A percentile compares a stretch with the other conserved stretches of the same genome.
phyloP scores from a whole-genome alignment of 2,113 vertebrate species.

The Micromys minutus region DNA sequence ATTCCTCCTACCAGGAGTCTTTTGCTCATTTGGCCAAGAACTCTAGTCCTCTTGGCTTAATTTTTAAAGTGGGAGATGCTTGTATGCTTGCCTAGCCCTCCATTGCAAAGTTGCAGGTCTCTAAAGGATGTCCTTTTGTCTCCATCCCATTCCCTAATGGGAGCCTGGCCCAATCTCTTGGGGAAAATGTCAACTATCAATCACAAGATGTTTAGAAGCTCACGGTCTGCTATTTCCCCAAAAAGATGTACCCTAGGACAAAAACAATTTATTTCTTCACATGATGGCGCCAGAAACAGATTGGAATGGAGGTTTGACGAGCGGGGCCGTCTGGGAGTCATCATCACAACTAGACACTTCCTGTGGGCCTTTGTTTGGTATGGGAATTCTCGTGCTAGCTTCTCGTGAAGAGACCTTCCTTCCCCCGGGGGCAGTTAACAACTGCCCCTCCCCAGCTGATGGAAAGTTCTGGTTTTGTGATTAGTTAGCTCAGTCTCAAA shows the following conservation, averaged over 20 bases:
- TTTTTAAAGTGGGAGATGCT: not conserved
- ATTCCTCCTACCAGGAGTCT: not conserved
- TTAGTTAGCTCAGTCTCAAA: not conserved
- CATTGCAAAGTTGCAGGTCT: not conserved
- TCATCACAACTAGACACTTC: conserved; percentile 78
- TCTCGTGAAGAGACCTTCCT: conserved; percentile 3
- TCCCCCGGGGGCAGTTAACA: not conserved
- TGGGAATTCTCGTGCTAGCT: conserved; percentile 69
- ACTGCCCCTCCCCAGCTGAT: not conserved
- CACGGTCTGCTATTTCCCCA: conserved; percentile 46
- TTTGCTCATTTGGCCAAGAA: not conserved
- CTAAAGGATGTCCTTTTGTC: conserved; percentile 16
- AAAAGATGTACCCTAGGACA: conserved; percentile 35
- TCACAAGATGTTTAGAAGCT: conserved; percentile 58
- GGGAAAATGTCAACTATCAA: conserved; percentile 73
- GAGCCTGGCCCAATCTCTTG: conserved; percentile 25
- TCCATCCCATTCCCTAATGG: not conserved
- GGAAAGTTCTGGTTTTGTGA: conserved; percentile 10
- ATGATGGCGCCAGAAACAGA: conserved; percentile 6
- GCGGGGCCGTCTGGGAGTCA: conserved; percentile 53
- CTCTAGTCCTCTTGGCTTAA: not conserved
- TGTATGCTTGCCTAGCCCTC: not conserved
- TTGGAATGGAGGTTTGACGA: conserved; percentile 60
- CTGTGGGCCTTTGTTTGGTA: conserved; percentile 62
- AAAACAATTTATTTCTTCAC: conserved; percentile 57